phyloP scores from a whole-genome alignment of 2,888 invertebrate genomes.

The Rhimphoctona megacephalus region DNA sequence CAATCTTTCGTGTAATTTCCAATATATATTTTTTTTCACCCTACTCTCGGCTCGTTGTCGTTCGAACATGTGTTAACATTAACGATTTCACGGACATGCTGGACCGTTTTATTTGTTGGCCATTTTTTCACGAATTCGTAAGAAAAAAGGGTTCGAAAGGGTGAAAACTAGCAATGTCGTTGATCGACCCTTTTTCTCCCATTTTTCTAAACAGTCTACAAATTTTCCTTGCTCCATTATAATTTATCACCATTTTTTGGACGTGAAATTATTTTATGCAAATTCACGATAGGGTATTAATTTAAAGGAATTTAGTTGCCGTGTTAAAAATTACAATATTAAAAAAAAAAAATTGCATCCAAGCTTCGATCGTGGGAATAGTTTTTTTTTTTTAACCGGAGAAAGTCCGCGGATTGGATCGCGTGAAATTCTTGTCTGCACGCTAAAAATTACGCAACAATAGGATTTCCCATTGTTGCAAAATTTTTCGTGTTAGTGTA shows the following conservation, averaged over 20 bases:
- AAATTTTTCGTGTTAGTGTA: background rate
- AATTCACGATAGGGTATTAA: background rate
- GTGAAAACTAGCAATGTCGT: constrained; percentile 26
- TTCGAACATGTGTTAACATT: constrained; percentile 76
- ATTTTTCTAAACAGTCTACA: constrained; percentile 27
- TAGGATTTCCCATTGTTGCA: constrained; percentile 35
- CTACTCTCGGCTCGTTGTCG: constrained; percentile 56
- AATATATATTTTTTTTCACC: constrained; percentile 76
- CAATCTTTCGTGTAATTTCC: constrained; percentile 84
- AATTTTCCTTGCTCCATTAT: background rate
- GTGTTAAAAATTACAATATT: background rate
- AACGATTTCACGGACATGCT: constrained; percentile 79
- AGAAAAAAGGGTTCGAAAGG: constrained; percentile 70
- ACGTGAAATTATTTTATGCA: background rate
- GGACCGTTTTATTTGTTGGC: constrained; percentile 53
- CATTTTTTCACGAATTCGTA: constrained; percentile 43
- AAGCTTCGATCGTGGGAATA: background rate
- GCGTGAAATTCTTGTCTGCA: constrained; percentile 27
- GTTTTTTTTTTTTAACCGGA: background rate
- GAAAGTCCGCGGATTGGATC: constrained; percentile 29
- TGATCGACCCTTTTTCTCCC: constrained; percentile 38
- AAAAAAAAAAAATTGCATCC: background rate
- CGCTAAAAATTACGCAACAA: constrained; percentile 38
- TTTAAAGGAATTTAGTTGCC: background rate
- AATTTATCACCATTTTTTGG: background rate